phyloP scores from a whole-genome alignment of 1,140 invertebrate genomes.

The Zaprionus africanus region DNA sequence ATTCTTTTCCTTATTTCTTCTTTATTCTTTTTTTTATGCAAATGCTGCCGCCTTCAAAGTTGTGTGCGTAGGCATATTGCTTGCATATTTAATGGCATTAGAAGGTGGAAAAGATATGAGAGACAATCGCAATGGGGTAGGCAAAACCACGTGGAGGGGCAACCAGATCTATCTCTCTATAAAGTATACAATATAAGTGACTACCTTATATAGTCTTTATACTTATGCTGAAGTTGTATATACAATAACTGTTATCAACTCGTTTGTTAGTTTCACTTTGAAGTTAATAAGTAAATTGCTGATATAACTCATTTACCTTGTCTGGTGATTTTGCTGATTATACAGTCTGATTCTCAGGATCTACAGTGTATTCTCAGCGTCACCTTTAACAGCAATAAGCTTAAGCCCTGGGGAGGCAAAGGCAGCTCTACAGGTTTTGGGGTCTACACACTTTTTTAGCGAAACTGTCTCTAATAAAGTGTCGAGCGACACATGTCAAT shows the following conservation, averaged over 20 bases:
- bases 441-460: neutral
- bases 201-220: neutral
- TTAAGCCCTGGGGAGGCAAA: neutral
- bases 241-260: too few species aligned
- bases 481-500: constrained; percentile 68
- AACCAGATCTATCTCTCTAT: neutral
- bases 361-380: neutral
- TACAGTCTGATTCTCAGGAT: neutral
- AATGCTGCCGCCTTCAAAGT: constrained; percentile 62
- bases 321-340: neutral
- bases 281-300: neutral
- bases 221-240: too few species aligned
- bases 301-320: neutral
- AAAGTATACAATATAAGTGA: neutral
- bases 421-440: constrained; percentile 37
- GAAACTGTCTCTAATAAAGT: constrained; percentile 51
- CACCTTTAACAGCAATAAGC: neutral
- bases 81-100: constrained; percentile 65
- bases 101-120: neutral
- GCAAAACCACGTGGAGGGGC: neutral
- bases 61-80: constrained; percentile 10
- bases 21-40: constrained; percentile 55
- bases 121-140: constrained; percentile 42
- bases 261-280: too few species aligned
- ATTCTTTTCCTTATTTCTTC: constrained; percentile 25